Base-by-base conservation (phyloP, 2,888 invertebrate species). In the Fabriciana adippe region DNA sequence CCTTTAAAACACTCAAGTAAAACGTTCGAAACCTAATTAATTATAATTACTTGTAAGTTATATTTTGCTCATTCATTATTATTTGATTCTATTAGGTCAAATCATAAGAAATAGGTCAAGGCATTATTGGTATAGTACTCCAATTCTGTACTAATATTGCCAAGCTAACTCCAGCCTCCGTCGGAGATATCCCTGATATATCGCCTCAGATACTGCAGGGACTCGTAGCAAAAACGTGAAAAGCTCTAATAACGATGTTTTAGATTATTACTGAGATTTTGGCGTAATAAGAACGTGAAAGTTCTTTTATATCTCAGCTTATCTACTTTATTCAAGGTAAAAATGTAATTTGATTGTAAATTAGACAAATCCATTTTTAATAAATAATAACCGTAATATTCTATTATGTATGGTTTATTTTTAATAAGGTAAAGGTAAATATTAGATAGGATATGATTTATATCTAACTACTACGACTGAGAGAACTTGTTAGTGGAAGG, bases 21-120 rank as follows among this genome's bases (percentile, higher is more conserved):
- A 26, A 26, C 26, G 3, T 4, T 26, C 4, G 3, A 26, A 26
- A 4, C 26, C 4, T 26, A 26, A 26, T 4, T 26, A 26, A 26
- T 26, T 26, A 3, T 26, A 3, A 3, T 3, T 21, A 21, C 21
- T 21, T 21, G n/a, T n/a, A 26, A 0, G 26, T 26, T 26, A 26
- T 4, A 4, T 26, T 26, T 26, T 26, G 26, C 26, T 26, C 4
- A 26, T 26, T 1, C 0, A 6, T 11, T 2, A 41, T 54, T 63
- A 59, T 48, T 64, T 48, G 62, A 65, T 55, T 65, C 62, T 55
- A 66, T 63, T 63, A 31, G 45, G 68, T 57, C 65, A 54, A 55
- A 48, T 26, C 59, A 60, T 56, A 26, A 51, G 62, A 71, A 66
- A 16, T 68, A 53, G 71, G 68, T 68, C 68, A 64, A 68, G 55